phyloP scores from a whole-genome alignment of 1,140 invertebrate species.

The Eciton burchellii region DNA sequence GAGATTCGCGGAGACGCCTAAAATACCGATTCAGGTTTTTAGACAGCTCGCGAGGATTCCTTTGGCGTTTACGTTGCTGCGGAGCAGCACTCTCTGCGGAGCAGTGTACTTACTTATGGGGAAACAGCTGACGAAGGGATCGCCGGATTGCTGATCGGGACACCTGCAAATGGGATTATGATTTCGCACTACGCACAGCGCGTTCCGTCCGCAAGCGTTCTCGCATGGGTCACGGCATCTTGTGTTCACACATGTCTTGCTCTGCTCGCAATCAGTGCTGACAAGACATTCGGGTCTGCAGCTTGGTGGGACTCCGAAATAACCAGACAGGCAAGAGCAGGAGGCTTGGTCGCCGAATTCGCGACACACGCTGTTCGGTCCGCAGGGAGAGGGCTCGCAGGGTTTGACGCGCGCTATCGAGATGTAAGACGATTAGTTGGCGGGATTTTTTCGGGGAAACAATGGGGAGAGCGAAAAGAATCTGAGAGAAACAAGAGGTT shows the following conservation, averaged over 20 bases:
- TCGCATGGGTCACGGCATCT: slow-evolving; percentile 93
- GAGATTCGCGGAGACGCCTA: neutral
- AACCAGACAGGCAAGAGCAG: slow-evolving; percentile 89
- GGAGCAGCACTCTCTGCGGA: neutral
- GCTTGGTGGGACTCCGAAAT: slow-evolving; percentile 90
- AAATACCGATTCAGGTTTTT: slow-evolving; percentile 1
- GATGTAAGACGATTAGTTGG: slow-evolving; percentile 78
- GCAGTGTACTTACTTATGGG: slow-evolving; percentile 85
- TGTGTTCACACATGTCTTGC: slow-evolving; percentile 90
- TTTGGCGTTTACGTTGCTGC: slow-evolving; percentile 8
- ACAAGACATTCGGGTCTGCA: slow-evolving; percentile 92
- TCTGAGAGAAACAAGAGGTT: neutral
- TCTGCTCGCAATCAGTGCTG: slow-evolving; percentile 92
- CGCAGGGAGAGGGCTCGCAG: slow-evolving; percentile 89
- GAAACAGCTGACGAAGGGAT: slow-evolving; percentile 89
- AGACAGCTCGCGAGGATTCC: neutral
- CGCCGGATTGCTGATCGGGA: slow-evolving; percentile 87
- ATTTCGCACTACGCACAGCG: slow-evolving; percentile 87
- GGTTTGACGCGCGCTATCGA: slow-evolving; percentile 83
- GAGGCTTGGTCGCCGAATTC: slow-evolving; percentile 88
- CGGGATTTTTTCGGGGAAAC: neutral
- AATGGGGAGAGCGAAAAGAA: neutral
- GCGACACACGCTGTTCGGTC: slow-evolving; percentile 91
- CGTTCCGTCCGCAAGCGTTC: slow-evolving; percentile 90
- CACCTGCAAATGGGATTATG: slow-evolving; percentile 90